These are phyloP conservation scores for Suillia variegata DNA, from an alignment of 2,888 invertebrate species.

Conservation along the genomic window DNA sequence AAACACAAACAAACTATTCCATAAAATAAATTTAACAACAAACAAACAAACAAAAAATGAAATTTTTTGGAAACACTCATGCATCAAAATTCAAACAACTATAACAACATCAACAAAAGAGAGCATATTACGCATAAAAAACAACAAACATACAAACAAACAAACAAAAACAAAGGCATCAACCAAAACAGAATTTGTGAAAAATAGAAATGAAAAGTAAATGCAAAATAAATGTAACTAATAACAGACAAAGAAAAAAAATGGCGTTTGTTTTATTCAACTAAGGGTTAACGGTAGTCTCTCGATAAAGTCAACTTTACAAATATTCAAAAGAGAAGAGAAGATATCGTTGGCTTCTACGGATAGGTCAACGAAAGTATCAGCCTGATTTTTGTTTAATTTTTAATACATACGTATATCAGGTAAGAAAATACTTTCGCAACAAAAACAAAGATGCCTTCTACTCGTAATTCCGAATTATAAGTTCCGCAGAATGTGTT, in stretches of 20 bases:
- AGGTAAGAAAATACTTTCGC: no score
- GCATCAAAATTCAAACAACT: neutral
- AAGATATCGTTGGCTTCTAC: no score
- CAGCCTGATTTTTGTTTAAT: no score
- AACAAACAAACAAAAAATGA: conserved; percentile 22
- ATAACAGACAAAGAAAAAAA: conserved; percentile 14
- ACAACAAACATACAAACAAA: conserved; percentile 1
- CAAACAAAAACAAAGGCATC: neutral
- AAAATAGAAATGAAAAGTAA: conserved; percentile 9
- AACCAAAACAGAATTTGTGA: conserved; percentile 3
- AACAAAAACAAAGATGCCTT: no score
- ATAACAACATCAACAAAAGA: neutral
- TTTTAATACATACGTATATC: no score
- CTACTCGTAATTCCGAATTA: no score
- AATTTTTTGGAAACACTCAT: conserved; percentile 9
- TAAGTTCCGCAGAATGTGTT: no score
- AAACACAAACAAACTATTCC: neutral
- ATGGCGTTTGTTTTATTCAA: no score
- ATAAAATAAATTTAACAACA: conserved; percentile 22
- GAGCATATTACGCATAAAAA: neutral
- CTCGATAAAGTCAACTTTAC: no score
- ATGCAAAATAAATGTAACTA: conserved; percentile 19
- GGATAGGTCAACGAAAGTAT: no score
- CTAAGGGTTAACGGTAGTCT: no score
- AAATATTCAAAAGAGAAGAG: no score